These are phyloP conservation scores for Pachyuromys duprasi DNA, from an alignment of 2,797 vertebrate genomes.

Conservation along the genomic window DNA sequence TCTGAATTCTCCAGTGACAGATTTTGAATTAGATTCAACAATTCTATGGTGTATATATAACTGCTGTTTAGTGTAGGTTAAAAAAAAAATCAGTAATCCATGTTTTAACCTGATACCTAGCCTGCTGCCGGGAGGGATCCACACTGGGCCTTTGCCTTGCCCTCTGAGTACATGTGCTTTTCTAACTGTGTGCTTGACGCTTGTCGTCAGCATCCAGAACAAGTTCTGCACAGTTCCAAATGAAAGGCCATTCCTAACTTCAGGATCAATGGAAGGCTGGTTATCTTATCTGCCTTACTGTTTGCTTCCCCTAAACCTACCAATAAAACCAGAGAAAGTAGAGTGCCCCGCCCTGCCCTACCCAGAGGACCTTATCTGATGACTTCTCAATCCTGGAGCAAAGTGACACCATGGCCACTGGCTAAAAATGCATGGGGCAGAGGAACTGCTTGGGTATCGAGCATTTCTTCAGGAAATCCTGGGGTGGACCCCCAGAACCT, in stretches of 20 bases:
- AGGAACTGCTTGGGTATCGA: too few species aligned
- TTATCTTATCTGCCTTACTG: constrained; percentile 70
- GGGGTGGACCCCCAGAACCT: not conserved
- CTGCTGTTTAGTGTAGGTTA: not conserved
- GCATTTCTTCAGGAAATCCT: not conserved
- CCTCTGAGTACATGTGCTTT: not conserved
- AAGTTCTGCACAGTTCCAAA: constrained; percentile 8
- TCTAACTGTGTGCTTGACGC: not conserved
- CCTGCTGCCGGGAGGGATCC: not conserved
- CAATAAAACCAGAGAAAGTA: constrained; percentile 68
- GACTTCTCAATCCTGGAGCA: not conserved
- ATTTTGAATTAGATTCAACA: not conserved
- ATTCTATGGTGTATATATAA: not conserved
- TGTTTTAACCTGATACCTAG: not conserved
- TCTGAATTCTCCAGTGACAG: not conserved
- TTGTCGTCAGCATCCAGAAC: not conserved
- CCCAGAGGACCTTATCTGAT: not conserved
- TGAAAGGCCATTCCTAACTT: constrained; percentile 16
- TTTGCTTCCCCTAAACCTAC: constrained; percentile 51
- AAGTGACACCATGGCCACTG: not conserved
- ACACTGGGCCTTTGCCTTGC: not conserved
- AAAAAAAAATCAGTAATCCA: not conserved
- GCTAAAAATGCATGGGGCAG: not conserved
- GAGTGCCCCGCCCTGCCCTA: not conserved
- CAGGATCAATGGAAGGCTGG: not conserved